phyloP scores from a whole-genome alignment of 1,140 invertebrate genomes.

The Drosophila tristis region DNA sequence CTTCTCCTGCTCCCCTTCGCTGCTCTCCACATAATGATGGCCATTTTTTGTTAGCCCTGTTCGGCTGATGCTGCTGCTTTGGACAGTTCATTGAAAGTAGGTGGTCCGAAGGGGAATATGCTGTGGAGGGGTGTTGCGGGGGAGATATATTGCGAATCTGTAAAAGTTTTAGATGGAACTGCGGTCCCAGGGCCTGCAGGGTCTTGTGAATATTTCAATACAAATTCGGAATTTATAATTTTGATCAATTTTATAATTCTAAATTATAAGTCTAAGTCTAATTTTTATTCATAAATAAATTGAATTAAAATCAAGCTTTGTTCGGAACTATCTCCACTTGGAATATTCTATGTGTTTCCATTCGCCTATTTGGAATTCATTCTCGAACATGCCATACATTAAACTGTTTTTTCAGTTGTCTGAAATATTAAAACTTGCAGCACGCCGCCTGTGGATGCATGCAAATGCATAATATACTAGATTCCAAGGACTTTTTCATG shows the following conservation, averaged over 20 bases:
- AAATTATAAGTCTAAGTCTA: too few relatives aligned
- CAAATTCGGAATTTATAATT: too few relatives aligned
- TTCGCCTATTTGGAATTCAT: neutral
- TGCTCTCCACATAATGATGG: conserved; percentile 1
- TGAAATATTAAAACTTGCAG: conserved; percentile 16
- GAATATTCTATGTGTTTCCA: neutral
- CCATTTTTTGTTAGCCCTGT: conserved; percentile 21
- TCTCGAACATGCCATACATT: conserved; percentile 11
- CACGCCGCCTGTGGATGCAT: conserved; percentile 19
- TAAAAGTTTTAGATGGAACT: neutral
- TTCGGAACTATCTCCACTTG: neutral
- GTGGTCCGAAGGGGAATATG: conserved; percentile 2
- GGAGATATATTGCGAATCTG: neutral
- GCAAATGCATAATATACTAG: conserved; percentile 8
- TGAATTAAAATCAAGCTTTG: too few relatives aligned
- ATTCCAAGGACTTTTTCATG: conserved; percentile 41
- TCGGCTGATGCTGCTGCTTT: conserved; percentile 21
- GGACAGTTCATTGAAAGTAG: conserved; percentile 76
- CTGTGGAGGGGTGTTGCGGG: neutral
- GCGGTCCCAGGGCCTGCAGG: too few relatives aligned
- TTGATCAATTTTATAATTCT: too few relatives aligned
- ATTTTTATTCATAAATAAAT: too few relatives aligned
- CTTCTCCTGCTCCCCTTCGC: too few relatives aligned
- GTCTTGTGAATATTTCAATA: too few relatives aligned
- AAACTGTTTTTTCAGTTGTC: conserved; percentile 8